These are phyloP conservation scores for Panagrolaimus sp. DNA, from an alignment of 1,140 invertebrate genomes.

Conservation along the genomic window DNA sequence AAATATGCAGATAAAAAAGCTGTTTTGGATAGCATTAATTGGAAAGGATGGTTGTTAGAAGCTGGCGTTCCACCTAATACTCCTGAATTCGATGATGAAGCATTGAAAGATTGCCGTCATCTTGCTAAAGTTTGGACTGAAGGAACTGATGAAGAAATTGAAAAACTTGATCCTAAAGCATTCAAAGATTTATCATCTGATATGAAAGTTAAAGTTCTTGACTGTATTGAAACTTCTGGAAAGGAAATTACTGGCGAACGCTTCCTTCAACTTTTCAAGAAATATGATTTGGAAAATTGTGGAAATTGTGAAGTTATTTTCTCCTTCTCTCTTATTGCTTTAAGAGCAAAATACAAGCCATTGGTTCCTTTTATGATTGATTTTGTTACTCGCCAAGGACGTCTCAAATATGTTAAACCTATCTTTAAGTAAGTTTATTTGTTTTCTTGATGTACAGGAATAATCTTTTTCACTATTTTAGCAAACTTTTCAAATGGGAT, in stretches of 20 bases:
- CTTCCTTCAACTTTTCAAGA: constrained; percentile 63
- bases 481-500: constrained; percentile 40
- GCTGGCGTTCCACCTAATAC: constrained; percentile 79
- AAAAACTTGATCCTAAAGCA: constrained; percentile 63
- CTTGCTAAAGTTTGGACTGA: constrained; percentile 65
- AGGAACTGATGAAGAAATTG: constrained; percentile 59
- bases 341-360: constrained; percentile 68
- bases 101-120: constrained; percentile 66
- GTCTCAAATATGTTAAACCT: constrained; percentile 83
- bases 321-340: constrained; percentile 64
- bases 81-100: constrained; percentile 71
- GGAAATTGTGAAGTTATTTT: constrained; percentile 74
- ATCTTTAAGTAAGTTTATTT: constrained; percentile 66
- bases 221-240: constrained; percentile 27
- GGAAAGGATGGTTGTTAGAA: constrained; percentile 75
- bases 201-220: constrained; percentile 62
- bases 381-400: constrained; percentile 75
- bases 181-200: constrained; percentile 63
- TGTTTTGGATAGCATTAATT: constrained; percentile 67
- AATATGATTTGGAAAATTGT: constrained; percentile 67
- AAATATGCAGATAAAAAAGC: constrained; percentile 69
- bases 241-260: constrained; percentile 28
- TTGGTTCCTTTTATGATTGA: constrained; percentile 67
- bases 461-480: constrained; percentile 15
- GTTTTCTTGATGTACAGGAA: neutral